phyloP scores from a whole-genome alignment of 2,797 vertebrate species.

The Anableps anableps region DNA sequence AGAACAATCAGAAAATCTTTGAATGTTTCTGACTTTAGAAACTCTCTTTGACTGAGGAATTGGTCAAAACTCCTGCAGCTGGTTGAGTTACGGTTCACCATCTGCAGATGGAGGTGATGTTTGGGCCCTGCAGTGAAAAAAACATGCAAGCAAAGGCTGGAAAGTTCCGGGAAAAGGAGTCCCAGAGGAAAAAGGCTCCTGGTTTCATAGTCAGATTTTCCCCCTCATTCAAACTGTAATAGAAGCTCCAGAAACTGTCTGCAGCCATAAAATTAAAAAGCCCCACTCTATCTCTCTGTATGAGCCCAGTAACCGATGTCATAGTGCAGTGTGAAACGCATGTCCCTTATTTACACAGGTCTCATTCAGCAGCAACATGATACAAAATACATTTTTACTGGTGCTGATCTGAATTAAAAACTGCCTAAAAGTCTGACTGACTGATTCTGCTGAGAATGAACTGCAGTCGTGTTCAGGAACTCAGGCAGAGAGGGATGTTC shows the following conservation, averaged over 20 bases:
- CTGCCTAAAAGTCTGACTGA: neutral
- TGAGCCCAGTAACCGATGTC: slow-evolving; percentile 17
- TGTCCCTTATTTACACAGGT: slow-evolving; percentile 56
- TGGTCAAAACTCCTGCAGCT: neutral
- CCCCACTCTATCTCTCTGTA: neutral
- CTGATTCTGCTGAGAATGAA: slow-evolving; percentile 54
- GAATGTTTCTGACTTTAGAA: neutral
- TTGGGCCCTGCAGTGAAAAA: too few species aligned
- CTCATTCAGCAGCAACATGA: slow-evolving; percentile 48
- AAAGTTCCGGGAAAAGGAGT: neutral
- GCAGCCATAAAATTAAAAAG: slow-evolving; percentile 51
- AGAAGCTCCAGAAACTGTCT: slow-evolving; percentile 58
- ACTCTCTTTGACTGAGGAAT: neutral
- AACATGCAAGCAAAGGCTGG: neutral
- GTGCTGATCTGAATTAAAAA: slow-evolving; percentile 26
- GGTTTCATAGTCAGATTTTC: slow-evolving; percentile 13
- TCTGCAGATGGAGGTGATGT: too few species aligned
- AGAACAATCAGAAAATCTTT: neutral
- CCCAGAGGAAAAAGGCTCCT: neutral
- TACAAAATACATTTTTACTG: slow-evolving; percentile 56
- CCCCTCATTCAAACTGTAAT: slow-evolving; percentile 67
- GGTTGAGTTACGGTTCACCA: neutral
- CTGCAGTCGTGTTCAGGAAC: slow-evolving; percentile 55
- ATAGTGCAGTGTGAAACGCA: neutral
- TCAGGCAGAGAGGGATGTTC: slow-evolving; percentile 32